Evolutionary conservation across 2,113 vertebrate species (phyloP).

Genomic region (Aspiorhynchus laticeps): DNA sequence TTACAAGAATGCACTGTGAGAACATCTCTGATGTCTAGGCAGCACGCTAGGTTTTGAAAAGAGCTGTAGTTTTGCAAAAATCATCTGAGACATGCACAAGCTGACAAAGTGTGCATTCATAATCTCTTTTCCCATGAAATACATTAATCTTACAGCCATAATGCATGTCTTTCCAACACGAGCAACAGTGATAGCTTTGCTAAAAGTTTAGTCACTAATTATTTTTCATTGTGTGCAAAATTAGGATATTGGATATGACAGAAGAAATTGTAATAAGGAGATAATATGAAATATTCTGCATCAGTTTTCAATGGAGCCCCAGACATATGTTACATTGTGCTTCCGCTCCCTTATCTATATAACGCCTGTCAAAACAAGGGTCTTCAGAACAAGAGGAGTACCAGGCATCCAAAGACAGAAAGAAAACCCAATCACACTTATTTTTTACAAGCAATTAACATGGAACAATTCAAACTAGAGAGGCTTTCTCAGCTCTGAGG

Average conservation of each 20-base stretch:
- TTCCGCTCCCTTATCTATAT: slow-evolving; percentile 13
- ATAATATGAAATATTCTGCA: slow-evolving; percentile 9
- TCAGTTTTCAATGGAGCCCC: slow-evolving; percentile 30
- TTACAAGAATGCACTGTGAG: neutral
- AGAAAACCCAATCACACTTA: slow-evolving; percentile 16
- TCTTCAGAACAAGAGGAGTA: slow-evolving; percentile 6
- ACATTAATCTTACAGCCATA: slow-evolving; percentile 38
- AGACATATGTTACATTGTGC: slow-evolving; percentile 33
- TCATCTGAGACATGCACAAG: neutral
- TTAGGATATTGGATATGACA: slow-evolving; percentile 35
- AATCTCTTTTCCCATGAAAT: slow-evolving; percentile 49
- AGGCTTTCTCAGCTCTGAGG: slow-evolving; percentile 49
- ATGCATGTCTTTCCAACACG: slow-evolving; percentile 11
- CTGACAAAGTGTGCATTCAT: slow-evolving; percentile 31
- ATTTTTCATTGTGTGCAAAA: slow-evolving; percentile 42
- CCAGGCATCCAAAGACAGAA: slow-evolving; percentile 28
- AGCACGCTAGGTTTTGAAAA: neutral
- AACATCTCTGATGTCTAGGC: neutral
- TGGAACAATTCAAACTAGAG: slow-evolving; percentile 26
- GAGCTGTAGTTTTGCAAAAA: neutral
- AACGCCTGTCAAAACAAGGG: slow-evolving; percentile 27
- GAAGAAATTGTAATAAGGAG: slow-evolving; percentile 44
- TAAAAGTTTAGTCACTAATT: slow-evolving; percentile 37
- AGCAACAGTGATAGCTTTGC: slow-evolving; percentile 33
- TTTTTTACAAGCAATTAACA: slow-evolving; percentile 47